Percentiles rank a stretch among this genome's conserved stretches.
Conservation (phyloP, 1,140 invertebrate species). For the Pemphigus obesinymphae region DNA sequence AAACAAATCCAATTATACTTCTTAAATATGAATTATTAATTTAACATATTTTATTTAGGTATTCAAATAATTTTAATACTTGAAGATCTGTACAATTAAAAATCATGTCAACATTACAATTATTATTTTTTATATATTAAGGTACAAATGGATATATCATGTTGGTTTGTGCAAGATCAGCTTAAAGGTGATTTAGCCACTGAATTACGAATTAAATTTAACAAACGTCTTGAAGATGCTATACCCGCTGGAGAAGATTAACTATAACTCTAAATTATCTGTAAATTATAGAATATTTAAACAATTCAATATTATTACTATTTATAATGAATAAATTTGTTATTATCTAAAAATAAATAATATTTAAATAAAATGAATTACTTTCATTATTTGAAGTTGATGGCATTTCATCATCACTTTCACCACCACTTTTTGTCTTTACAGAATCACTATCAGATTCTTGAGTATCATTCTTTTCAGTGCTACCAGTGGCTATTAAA, state of each 20-base stretch:
- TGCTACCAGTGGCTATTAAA: constrained; percentile 50
- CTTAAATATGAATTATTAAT: no score
- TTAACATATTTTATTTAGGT: no score
- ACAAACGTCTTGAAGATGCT: constrained; percentile 92
- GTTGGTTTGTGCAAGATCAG: constrained; percentile 78
- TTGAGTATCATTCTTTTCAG: constrained; percentile 21
- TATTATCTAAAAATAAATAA: background rate
- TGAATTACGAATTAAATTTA: constrained; percentile 92
- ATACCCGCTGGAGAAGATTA: constrained; percentile 97
- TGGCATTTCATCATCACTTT: constrained; percentile 34
- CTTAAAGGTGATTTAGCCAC: constrained; percentile 91
- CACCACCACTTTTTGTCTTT: constrained; percentile 29
- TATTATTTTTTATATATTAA: constrained; percentile 44
- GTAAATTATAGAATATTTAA: constrained; percentile 20
- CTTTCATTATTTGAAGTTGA: background rate
- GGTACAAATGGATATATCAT: constrained; percentile 67
- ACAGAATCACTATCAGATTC: constrained; percentile 36
- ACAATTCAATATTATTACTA: background rate
- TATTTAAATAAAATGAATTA: constrained; percentile 17
- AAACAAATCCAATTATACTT: no score
- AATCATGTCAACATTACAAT: background rate
- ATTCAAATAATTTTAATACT: background rate
- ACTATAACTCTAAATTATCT: background rate
- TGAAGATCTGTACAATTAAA: background rate
- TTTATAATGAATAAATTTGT: background rate